phyloP scores from a whole-genome alignment of 2,888 invertebrate genomes.

The Nephrotoma appendiculata region DNA sequence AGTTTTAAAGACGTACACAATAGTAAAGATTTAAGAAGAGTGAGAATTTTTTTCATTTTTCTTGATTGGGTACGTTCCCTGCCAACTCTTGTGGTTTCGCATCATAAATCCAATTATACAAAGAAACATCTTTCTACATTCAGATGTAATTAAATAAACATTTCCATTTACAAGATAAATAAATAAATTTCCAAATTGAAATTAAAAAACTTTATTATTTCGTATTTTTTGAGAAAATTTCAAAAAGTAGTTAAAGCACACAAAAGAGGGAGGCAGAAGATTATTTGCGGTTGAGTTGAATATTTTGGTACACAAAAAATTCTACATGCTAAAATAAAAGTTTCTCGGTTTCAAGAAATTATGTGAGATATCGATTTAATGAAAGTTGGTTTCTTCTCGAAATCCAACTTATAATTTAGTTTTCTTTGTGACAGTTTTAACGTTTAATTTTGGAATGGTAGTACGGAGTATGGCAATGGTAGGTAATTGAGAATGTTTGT shows the following conservation, averaged over 20 bases:
- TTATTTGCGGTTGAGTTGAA: background rate
- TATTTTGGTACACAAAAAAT: background rate
- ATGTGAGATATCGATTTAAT: background rate
- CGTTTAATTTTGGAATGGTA: too few relatives aligned
- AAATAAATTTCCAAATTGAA: background rate
- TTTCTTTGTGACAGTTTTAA: background rate
- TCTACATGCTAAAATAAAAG: background rate
- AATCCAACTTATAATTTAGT: background rate
- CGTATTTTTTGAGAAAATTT: background rate
- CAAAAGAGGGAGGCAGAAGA: background rate
- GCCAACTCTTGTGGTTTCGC: background rate
- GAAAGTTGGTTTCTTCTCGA: background rate
- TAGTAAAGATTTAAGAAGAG: too few relatives aligned
- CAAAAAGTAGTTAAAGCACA: background rate
- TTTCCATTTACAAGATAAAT: background rate
- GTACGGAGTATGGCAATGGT: too few relatives aligned
- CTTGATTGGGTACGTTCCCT: too few relatives aligned
- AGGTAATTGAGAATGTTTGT: too few relatives aligned
- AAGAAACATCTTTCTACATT: background rate
- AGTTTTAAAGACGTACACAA: too few relatives aligned
- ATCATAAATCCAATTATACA: background rate
- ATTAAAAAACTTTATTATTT: background rate
- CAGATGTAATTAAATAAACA: background rate
- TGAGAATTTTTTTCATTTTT: too few relatives aligned
- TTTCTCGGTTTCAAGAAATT: background rate